Percentiles rank a stretch among this genome's conserved stretches.
phyloP scores from a whole-genome alignment of 2,113 vertebrate genomes.

The Gobiocypris rarus region DNA sequence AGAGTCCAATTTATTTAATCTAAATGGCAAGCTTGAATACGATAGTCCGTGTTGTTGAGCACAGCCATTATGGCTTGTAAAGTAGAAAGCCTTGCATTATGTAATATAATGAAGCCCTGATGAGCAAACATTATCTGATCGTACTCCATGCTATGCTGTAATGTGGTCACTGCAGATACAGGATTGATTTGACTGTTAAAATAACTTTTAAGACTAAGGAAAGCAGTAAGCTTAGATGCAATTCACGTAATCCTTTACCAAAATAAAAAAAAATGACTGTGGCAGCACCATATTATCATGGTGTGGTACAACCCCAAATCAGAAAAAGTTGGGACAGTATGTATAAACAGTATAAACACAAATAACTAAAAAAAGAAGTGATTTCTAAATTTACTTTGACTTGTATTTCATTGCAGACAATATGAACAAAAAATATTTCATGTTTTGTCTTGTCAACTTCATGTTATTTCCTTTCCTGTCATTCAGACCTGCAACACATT shows the following conservation, averaged over 20 bases:
- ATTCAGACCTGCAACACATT: too few relatives aligned
- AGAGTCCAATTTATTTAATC: not conserved
- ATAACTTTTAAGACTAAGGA: not conserved
- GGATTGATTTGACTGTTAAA: not conserved
- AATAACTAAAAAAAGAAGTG: too few relatives aligned
- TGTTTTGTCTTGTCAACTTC: too few relatives aligned
- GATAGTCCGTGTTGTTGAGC: not conserved
- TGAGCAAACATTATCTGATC: constrained; percentile 16
- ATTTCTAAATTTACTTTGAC: too few relatives aligned
- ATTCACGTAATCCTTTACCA: not conserved
- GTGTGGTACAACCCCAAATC: too few relatives aligned
- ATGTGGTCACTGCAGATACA: not conserved
- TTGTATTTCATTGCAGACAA: too few relatives aligned
- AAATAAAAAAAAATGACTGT: too few relatives aligned
- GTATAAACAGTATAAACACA: too few relatives aligned
- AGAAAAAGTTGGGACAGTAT: too few relatives aligned
- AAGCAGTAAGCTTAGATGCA: not conserved
- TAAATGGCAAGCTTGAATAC: not conserved
- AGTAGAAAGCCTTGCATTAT: constrained; percentile 14
- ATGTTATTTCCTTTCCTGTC: too few relatives aligned
- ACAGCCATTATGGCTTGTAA: not conserved
- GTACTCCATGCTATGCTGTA: not conserved
- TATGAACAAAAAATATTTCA: too few relatives aligned
- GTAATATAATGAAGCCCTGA: constrained; percentile 30
- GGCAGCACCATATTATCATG: not conserved